Base-by-base conservation (phyloP, 2,888 invertebrate genomes). In the Eupithecia subfuscata region DNA sequence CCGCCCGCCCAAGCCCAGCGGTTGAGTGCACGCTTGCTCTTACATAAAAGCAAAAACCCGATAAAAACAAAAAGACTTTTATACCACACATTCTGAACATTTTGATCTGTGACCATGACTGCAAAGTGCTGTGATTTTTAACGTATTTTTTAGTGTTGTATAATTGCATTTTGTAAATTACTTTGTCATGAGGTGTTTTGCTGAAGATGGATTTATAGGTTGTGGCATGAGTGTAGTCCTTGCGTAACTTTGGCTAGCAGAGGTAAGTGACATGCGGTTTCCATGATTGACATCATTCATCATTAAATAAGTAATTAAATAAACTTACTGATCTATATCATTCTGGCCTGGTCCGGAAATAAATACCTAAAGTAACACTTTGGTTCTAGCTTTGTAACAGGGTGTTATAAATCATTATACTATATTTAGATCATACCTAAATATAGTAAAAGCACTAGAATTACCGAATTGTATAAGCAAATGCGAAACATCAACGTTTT, bases 1-100 rank as follows among this genome's bases (percentile, higher is more conserved):
- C 84, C 87, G 85, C 88, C 86, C 85, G 86, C 86, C 91, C 88
- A 80, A 86, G 88, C 87, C 85, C 86, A 84, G 85, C 85, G 87
- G 87, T 87, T 80, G 86, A 82, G 87, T 86, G 88, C 89, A 87
- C 87, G 87, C 86, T 82, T 77, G 80, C 77, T 80, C 64, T 52
- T 63, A 81, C 82, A 75, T 79, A 81, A 82, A 67, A 67, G n/a
- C 65, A 12, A 67, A 60, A 79, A 78, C 78, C 70, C 80, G 79
- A 77, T 77, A 79, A 82, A 81, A 79, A 78, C 74, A 75, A 75
- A 77, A 75, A 70, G 25, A 48, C 69, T 76, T 72, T 63, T 74
- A 65, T 63, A 72, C 43, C 74, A 68, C 77, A 70, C 74, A 78
- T 82, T 80, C 48, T 76, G 75, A 75, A 73, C 78, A 75, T 77